Evolutionary conservation across 2,113 vertebrate species (phyloP).

Genomic region (Apteryx mantelli): DNA sequence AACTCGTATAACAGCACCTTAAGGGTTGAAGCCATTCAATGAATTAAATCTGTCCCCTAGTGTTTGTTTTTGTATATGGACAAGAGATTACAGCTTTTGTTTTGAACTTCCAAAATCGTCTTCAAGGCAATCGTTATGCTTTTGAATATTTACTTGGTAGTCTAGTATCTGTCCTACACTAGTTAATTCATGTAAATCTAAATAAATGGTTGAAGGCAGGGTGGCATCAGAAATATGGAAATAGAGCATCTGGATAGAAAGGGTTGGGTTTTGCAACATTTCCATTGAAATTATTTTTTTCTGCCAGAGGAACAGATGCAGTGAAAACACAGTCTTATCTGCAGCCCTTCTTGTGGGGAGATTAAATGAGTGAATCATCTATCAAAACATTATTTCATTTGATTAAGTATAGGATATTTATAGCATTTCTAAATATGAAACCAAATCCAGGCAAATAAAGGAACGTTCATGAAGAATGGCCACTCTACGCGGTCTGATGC

Average conservation of each 20-base stretch:
- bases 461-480: not conserved
- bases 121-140: not conserved
- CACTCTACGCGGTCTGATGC: not conserved
- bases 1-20: not conserved
- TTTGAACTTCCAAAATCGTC: not conserved
- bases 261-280: constrained; percentile 21
- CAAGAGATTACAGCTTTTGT: constrained; percentile 5
- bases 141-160: constrained; percentile 1
- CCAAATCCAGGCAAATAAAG: not conserved
- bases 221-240: constrained; percentile 63
- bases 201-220: constrained; percentile 29
- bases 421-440: constrained; percentile 42
- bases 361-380: constrained; percentile 43
- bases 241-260: constrained; percentile 54
- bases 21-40: not conserved
- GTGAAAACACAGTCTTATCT: constrained; percentile 34
- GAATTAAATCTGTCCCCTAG: not conserved
- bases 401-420: constrained; percentile 52
- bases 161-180: not conserved
- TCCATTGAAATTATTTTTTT: constrained; percentile 16
- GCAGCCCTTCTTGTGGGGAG: constrained; percentile 40
- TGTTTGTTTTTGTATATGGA: not conserved
- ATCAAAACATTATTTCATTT: constrained; percentile 26
- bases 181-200: constrained; percentile 48
- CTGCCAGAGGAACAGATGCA: constrained; percentile 62